Evolutionary conservation across 2,113 vertebrate species (phyloP).

Genomic region (Microtus montanus): DNA sequence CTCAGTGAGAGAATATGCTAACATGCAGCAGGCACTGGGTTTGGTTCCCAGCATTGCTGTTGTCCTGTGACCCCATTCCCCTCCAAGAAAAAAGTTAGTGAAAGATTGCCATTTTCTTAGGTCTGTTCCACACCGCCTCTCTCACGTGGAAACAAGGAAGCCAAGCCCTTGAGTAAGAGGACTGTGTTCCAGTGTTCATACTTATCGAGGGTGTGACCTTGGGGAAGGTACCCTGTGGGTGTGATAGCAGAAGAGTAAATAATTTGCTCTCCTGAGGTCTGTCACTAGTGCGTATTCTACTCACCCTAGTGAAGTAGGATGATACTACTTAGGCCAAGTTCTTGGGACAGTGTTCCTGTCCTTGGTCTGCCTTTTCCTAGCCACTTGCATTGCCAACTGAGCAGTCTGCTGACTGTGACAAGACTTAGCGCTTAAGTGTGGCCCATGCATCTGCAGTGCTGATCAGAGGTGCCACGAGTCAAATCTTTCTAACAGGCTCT

Average conservation of each 20-base stretch:
- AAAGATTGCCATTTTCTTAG: background rate
- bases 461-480: background rate
- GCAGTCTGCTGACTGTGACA: background rate
- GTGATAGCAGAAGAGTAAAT: background rate
- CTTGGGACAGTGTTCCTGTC: background rate
- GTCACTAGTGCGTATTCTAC: background rate
- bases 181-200: background rate
- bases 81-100: background rate
- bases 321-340: background rate
- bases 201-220: background rate
- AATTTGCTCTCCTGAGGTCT: background rate
- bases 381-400: background rate
- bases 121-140: background rate
- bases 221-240: background rate
- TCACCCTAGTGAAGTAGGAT: background rate
- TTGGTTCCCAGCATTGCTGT: background rate
- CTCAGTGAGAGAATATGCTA: background rate
- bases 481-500: background rate
- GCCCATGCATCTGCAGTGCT: background rate
- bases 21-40: background rate
- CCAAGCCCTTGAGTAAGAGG: background rate
- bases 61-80: background rate
- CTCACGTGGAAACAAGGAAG: background rate
- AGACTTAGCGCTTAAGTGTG: background rate
- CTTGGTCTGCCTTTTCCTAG: background rate